Percentiles rank a stretch among this genome's conserved stretches.
These are phyloP conservation scores for Lophius americanus DNA, from an alignment of 2,797 vertebrate genomes.

Conservation along the genomic window DNA sequence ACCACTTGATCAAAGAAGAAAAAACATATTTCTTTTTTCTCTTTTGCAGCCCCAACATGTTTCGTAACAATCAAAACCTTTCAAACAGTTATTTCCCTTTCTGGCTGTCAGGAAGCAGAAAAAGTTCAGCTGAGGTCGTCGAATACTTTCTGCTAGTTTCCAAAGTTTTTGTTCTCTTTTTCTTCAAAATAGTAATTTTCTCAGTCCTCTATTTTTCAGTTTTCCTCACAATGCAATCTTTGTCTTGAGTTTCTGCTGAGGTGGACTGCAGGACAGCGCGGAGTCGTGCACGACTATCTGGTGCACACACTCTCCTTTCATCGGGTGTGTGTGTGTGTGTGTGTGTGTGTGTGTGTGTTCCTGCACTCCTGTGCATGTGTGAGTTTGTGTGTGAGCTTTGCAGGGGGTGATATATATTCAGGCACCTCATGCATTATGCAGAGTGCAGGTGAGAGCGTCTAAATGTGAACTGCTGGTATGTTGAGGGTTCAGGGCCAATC, in stretches of 20 bases:
- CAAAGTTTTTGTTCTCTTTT: constrained; percentile 4
- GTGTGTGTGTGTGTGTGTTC: constrained; percentile 6
- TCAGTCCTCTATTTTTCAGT: constrained; percentile 18
- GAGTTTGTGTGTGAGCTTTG: constrained; percentile 26
- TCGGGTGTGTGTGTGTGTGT: constrained; percentile 4
- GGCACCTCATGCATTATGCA: constrained; percentile 80
- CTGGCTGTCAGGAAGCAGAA: constrained; percentile 21
- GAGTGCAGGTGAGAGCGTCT: constrained; percentile 74
- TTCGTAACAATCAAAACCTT: constrained; percentile 55
- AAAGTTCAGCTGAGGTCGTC: constrained; percentile 18
- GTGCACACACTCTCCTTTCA: constrained; percentile 18
- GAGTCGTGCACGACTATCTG: constrained; percentile 14
- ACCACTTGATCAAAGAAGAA: constrained; percentile 64
- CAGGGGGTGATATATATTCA: constrained; percentile 73
- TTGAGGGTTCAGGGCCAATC: constrained; percentile 78
- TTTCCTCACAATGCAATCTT: constrained; percentile 27
- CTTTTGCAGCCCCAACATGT: constrained; percentile 30
- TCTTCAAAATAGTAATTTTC: fast-evolving
- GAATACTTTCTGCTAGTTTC: constrained; percentile 17
- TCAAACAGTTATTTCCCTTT: constrained; percentile 30
- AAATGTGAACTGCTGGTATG: constrained; percentile 76
- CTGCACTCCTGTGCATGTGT: constrained; percentile 17
- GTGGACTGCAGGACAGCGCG: constrained; percentile 4
- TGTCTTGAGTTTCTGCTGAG: constrained; percentile 17
- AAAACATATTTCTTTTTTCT: constrained; percentile 14